Evolutionary conservation across 2,797 vertebrate genomes (phyloP).

Genomic region (Hemitrygon akajei): DNA sequence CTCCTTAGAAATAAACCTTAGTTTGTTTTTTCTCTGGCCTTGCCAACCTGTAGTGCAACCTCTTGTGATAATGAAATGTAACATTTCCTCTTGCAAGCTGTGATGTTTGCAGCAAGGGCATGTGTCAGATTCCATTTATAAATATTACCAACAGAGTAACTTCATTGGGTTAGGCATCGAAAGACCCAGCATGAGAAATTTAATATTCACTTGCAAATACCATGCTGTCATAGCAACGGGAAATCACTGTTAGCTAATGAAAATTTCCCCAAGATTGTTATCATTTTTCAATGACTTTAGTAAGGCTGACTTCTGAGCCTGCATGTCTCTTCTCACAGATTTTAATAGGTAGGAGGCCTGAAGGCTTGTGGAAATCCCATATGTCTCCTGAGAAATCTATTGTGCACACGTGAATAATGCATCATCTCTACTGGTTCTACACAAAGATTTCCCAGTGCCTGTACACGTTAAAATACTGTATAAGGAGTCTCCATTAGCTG

Average conservation of each 20-base stretch:
- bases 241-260: neutral
- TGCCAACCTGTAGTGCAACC: too few species aligned
- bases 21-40: too few species aligned
- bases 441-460: neutral
- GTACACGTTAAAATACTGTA: neutral
- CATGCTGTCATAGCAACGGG: slow-evolving; percentile 16
- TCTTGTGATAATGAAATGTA: neutral
- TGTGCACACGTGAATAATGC: slow-evolving; percentile 13
- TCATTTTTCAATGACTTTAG: neutral
- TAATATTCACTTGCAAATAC: neutral
- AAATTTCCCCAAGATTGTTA: neutral
- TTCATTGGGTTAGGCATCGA: neutral
- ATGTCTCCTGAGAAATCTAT: neutral
- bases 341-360: slow-evolving; percentile 13
- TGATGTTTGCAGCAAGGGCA: neutral
- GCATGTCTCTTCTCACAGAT: neutral
- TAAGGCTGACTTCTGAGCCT: neutral
- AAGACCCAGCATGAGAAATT: slow-evolving; percentile 3
- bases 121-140: neutral
- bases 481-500: neutral
- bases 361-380: neutral
- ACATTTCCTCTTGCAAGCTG: neutral
- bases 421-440: neutral
- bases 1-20: too few species aligned
- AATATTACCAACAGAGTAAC: neutral